Evolutionary conservation across 2,888 invertebrate species (phyloP), one percentile per base, ranked within the genome.

Genomic region (Cephus pygmeus): DNA sequence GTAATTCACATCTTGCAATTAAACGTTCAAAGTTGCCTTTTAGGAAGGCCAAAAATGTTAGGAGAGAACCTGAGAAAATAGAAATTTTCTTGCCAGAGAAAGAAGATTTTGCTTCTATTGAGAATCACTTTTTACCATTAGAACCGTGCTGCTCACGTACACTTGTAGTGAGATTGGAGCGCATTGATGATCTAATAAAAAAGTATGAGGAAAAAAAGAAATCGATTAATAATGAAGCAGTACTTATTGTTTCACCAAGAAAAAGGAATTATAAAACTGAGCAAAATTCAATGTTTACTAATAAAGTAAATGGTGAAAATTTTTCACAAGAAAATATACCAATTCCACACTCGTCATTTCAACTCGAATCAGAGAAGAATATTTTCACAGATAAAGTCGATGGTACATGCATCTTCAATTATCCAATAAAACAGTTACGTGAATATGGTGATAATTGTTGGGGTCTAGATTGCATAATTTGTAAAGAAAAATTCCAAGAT

Each of bases 401-500:
- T 56, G 23, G 9, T 56, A 3, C 23, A 3, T 23, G 56, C 9
- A 23, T 23, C 3, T 56, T 9, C 1, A 6, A 23, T 9, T 56
- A 56, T 23, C 56, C 56, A 56, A 56, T 56, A 23, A 2, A 56
- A 56, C 9, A 56, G 6, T 56, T 56, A 56, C 6, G 9, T 3
- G 56, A 56, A 23, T 56, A 56, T 9, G 23, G 2, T 56, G 9
- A 56, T 15, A 56, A 23, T 56, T 23, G 23, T 56, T 71, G 71
- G 71, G 11, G 12, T 30, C n/a, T 34, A 4, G 71, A 36, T 9
- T 82, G 82, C 56, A 77, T 79, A 12, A 56, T 78, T 71, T 82
- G 82, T 74, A 78, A 79, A 33, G 73, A 78, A 74, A 75, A 34
- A 69, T 82, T 81, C 23, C 31, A 68, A 30, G 79, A 82, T 73